Conservation (phyloP, 1,140 invertebrate species). For the Pogonognathellus flavescens region DNA sequence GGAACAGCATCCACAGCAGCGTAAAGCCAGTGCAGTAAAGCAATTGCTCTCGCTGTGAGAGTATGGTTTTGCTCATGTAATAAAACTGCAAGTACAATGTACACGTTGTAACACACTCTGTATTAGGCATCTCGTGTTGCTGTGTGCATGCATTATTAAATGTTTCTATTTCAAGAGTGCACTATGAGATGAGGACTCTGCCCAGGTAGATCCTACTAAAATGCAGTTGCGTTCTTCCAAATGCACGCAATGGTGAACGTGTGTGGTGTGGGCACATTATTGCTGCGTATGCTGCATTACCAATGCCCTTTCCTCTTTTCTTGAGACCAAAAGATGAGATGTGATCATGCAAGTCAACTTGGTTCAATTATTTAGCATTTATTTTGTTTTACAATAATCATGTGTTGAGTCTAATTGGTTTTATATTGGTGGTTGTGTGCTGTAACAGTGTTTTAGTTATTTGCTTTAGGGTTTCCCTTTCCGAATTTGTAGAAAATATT, state of each 20-base stretch:
- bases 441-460: too few species aligned
- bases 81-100: not conserved
- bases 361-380: too few species aligned
- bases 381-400: too few species aligned
- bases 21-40: not conserved
- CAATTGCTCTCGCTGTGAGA: not conserved
- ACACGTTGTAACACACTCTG: not conserved
- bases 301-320: slow-evolving; percentile 16
- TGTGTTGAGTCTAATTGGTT: too few species aligned
- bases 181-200: not conserved
- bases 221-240: slow-evolving; percentile 28
- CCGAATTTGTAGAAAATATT: not conserved
- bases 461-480: too few species aligned
- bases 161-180: slow-evolving; percentile 27
- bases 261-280: slow-evolving; percentile 6
- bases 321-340: not conserved
- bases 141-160: slow-evolving; percentile 39
- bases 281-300: too few species aligned
- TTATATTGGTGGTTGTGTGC: too few species aligned
- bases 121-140: not conserved
- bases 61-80: not conserved
- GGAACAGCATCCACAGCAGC: not conserved
- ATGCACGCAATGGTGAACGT: slow-evolving; percentile 31
- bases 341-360: too few species aligned
- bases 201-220: not conserved